Base-by-base conservation (phyloP, 1,140 invertebrate genomes). In the Musca vetustissima region DNA sequence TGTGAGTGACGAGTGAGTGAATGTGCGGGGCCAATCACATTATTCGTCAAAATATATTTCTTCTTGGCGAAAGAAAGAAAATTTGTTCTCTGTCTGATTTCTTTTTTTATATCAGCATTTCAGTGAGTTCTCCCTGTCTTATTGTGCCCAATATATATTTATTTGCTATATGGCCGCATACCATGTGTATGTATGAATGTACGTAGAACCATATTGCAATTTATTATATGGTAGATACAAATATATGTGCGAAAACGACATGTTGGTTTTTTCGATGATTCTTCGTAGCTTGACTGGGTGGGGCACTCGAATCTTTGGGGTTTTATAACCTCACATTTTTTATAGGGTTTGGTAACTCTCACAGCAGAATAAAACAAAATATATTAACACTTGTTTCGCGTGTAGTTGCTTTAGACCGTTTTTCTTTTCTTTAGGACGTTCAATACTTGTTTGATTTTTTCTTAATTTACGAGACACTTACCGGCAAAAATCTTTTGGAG, bases 211-310 rank as follows among this genome's bases (percentile, higher is more conserved):
- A 43, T 43, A 43, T 43, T 11, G 36, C 36, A 43, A 9, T 43
- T 43, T 43, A 28, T 43, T 43, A 43, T 43, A 43, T 43, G 36
- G 11, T 43, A 43, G 36, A 43, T 43, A 43, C 36, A 43, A 43
- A 43, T 61, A 61, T 32, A 61, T 61, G 28, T 36, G 19, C n/a
- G 25, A 36, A 61, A 61, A 32, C 57, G 25, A 61, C 14, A 28
- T 32, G 36, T 43, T 43, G 36, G 36, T 43, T 43, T 43, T 43
- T 43, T 43, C 36, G 57, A 61, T 61, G 28, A 25, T 61, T 61
- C 28, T 61, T 61, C 57, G 57, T 61, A 61, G 57, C 57, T 61
- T 36, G 57, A 36, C 57, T 61, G 57, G 57, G 57, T 61, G 57
- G 57, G 57, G 57, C 57, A 61, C 57, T 61, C 57, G 57, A 28